Conservation (phyloP, 1,140 invertebrate genomes). For the Batillaria attramentaria region DNA sequence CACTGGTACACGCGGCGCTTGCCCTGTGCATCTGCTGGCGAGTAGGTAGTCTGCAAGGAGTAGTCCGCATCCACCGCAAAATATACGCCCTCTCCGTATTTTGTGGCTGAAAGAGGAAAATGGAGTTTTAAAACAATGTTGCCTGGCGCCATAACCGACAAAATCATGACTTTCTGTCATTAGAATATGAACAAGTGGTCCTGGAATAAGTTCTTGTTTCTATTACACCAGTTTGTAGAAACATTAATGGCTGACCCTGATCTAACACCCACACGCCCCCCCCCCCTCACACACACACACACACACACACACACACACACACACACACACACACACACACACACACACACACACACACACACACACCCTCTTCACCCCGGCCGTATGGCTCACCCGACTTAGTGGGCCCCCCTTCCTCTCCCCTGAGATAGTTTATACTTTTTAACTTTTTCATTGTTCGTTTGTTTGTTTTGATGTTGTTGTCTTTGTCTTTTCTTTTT, state of each 20-base stretch:
- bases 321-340: neutral
- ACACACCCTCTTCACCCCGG: no score
- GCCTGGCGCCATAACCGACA: no score
- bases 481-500: no score
- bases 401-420: no score
- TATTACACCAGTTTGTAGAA: neutral
- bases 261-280: neutral
- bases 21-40: conserved; percentile 5
- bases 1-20: conserved; percentile 18
- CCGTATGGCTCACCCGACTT: no score
- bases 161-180: neutral
- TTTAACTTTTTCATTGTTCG: no score
- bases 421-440: no score
- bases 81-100: neutral
- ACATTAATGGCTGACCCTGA: neutral
- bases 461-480: no score
- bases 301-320: neutral
- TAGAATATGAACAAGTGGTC: neutral
- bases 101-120: neutral
- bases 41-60: conserved; percentile 34
- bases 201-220: neutral
- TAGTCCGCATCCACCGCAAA: neutral
- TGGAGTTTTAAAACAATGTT: neutral
- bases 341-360: no score
- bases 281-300: neutral